These are phyloP conservation scores for Thelaira solivaga DNA, from an alignment of 2,888 invertebrate genomes.

Conservation along the genomic window DNA sequence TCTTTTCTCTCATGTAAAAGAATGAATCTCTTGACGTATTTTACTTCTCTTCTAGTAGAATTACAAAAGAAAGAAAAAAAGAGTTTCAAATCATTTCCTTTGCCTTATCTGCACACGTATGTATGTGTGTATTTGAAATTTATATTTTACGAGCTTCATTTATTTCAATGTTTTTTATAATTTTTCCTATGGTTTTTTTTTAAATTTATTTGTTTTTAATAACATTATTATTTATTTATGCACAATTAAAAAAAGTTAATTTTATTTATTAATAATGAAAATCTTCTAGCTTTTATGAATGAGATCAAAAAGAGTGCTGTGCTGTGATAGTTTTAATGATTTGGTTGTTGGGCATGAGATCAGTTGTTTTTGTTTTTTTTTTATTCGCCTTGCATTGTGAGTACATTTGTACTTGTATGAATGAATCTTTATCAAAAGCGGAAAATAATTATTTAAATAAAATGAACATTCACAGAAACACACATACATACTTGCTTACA, in stretches of 20 bases:
- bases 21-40: too few species aligned
- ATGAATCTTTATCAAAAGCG: conserved; percentile 16
- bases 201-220: neutral
- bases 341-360: neutral
- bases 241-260: neutral
- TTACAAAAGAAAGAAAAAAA: too few species aligned
- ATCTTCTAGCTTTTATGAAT: conserved; percentile 7
- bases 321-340: neutral
- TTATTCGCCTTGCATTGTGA: conserved; percentile 2
- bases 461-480: too few species aligned
- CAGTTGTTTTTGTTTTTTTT: neutral
- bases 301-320: neutral
- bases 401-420: neutral
- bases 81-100: too few species aligned
- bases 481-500: neutral
- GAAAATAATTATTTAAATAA: neutral
- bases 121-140: too few species aligned
- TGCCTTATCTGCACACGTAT: too few species aligned
- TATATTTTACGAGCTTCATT: too few species aligned
- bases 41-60: too few species aligned
- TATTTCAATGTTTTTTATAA: too few species aligned
- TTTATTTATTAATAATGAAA: neutral
- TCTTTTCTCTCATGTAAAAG: too few species aligned
- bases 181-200: neutral
- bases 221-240: neutral